Evolutionary conservation across 2,888 invertebrate species (phyloP).

Genomic region (Prionchulus punctatus): DNA sequence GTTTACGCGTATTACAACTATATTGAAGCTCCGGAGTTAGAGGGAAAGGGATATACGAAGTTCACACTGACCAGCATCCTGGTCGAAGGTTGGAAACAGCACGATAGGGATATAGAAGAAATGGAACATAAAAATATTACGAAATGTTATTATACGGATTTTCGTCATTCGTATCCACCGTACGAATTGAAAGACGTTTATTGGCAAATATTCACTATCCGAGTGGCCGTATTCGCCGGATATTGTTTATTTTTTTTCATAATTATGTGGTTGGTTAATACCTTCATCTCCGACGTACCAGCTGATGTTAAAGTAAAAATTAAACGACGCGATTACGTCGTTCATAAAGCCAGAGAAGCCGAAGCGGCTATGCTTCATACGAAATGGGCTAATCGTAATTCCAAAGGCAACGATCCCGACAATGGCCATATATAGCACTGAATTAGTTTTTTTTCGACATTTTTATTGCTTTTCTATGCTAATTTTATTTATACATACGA

Average conservation of each 20-base stretch:
- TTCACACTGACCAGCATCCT: neutral
- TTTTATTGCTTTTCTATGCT: too few species aligned
- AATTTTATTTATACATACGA: too few species aligned
- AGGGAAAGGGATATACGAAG: neutral
- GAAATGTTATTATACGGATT: neutral
- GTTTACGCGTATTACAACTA: neutral
- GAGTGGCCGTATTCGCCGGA: neutral
- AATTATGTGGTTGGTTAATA: neutral
- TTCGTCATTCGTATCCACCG: neutral
- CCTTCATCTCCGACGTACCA: neutral
- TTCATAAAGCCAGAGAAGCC: neutral
- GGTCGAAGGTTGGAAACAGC: neutral
- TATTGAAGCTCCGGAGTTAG: neutral
- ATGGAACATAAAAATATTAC: neutral
- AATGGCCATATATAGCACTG: too few species aligned
- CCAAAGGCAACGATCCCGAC: too few species aligned
- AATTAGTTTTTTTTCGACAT: too few species aligned
- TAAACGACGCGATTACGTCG: neutral
- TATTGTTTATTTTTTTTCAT: neutral
- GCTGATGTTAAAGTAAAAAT: neutral
- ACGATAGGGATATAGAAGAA: neutral
- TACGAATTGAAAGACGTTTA: neutral
- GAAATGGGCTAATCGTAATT: too few species aligned
- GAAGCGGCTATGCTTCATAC: neutral
- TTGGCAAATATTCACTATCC: neutral